Conservation (phyloP, 1,140 invertebrate species). For the Tachypleus tridentatus region DNA sequence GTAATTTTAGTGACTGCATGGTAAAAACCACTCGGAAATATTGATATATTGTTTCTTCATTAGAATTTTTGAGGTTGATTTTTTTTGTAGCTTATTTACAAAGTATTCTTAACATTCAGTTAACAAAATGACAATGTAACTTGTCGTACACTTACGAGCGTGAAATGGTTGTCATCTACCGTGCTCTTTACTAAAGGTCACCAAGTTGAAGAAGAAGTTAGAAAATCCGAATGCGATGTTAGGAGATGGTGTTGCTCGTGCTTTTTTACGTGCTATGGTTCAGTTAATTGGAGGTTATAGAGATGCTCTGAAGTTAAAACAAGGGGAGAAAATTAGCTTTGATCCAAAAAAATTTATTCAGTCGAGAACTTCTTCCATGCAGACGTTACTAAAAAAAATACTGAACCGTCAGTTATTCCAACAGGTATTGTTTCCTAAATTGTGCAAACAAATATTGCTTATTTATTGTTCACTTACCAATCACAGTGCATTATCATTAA, state of each 20-base stretch:
- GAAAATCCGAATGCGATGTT: conserved; percentile 48
- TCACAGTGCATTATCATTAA: too few relatives aligned
- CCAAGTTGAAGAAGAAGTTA: conserved; percentile 28
- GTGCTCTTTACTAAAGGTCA: too few relatives aligned
- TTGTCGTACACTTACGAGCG: conserved; percentile 23
- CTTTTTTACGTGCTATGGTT: conserved; percentile 78
- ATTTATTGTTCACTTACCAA: too few relatives aligned
- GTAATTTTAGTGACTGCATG: too few relatives aligned
- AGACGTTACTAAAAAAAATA: conserved; percentile 80
- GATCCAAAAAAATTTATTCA: conserved; percentile 71
- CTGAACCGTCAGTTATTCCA: conserved; percentile 87
- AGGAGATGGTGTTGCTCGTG: conserved; percentile 78
- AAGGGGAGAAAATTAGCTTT: conserved; percentile 55
- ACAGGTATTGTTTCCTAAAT: conserved; percentile 44
- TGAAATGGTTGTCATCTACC: not conserved
- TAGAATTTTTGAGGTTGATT: too few relatives aligned
- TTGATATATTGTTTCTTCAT: too few relatives aligned
- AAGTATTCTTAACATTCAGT: not conserved
- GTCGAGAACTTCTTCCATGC: conserved; percentile 62
- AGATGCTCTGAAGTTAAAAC: conserved; percentile 56
- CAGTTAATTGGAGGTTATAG: conserved; percentile 79
- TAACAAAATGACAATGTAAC: conserved; percentile 27
- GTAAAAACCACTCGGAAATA: too few relatives aligned
- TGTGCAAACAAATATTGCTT: too few relatives aligned
- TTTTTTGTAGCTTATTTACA: not conserved